Percentiles rank a stretch among this genome's conserved stretches.
Conservation (phyloP, 1,140 invertebrate species). For the Idris sp. region DNA sequence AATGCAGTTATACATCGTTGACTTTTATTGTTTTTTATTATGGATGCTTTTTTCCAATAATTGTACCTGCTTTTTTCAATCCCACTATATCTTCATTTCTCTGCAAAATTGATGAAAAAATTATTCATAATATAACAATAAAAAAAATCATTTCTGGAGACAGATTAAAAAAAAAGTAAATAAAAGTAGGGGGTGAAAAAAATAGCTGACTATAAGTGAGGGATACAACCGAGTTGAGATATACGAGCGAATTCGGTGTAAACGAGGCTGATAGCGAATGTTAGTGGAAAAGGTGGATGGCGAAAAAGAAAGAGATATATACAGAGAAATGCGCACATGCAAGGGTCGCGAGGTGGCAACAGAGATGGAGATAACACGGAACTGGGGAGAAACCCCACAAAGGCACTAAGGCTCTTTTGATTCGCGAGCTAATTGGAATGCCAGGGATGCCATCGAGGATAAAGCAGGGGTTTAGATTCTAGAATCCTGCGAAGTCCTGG, state of each 20-base stretch:
- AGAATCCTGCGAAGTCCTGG: slow-evolving; percentile 70
- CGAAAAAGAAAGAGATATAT: slow-evolving; percentile 45
- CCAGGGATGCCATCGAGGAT: slow-evolving; percentile 77
- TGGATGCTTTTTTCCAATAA: slow-evolving; percentile 15
- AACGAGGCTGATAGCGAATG: slow-evolving; percentile 45
- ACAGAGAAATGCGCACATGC: slow-evolving; percentile 22
- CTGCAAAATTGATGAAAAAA: too few species aligned
- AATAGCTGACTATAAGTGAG: slow-evolving; percentile 17
- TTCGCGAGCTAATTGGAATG: slow-evolving; percentile 79
- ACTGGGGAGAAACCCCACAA: slow-evolving; percentile 74
- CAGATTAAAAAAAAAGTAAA: slow-evolving; percentile 12
- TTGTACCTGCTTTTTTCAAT: too few species aligned
- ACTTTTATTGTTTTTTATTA: slow-evolving; percentile 63
- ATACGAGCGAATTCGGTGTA: slow-evolving; percentile 59
- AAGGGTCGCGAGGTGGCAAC: slow-evolving; percentile 47
- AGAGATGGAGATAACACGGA: slow-evolving; percentile 60
- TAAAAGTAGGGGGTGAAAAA: not conserved
- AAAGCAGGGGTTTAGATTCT: slow-evolving; percentile 70
- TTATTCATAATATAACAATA: too few species aligned
- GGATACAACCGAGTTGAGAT: slow-evolving; percentile 55
- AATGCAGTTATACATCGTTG: slow-evolving; percentile 51
- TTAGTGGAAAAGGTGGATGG: slow-evolving; percentile 31
- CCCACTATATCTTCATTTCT: too few species aligned
- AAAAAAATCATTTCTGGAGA: slow-evolving; percentile 6
- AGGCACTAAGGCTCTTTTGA: slow-evolving; percentile 78